Percentiles rank a stretch among this genome's conserved stretches.
These are phyloP conservation scores for Macrotrachela quadricornifera DNA, from an alignment of 1,140 invertebrate genomes.

Conservation along the genomic window DNA sequence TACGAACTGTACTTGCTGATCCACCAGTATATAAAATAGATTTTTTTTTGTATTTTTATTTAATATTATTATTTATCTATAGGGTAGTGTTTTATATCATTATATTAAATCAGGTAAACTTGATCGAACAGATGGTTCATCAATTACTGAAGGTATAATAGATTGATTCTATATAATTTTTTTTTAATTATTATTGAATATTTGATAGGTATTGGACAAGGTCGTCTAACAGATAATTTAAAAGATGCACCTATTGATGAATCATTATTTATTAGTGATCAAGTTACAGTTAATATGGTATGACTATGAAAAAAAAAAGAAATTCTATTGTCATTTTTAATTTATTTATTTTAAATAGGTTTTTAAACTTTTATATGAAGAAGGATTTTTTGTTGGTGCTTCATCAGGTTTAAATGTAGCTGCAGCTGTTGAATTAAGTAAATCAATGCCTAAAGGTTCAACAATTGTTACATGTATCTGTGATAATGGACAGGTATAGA, in stretches of 20 bases:
- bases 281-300: constrained; percentile 24
- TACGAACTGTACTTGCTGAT: constrained; percentile 25
- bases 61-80: not conserved
- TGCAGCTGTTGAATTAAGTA: constrained; percentile 20
- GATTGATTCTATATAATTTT: no score
- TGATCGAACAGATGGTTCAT: constrained; percentile 22
- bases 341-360: constrained; percentile 15
- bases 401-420: constrained; percentile 28
- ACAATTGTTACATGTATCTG: constrained; percentile 28
- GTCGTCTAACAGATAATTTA: constrained; percentile 26
- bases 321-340: no score
- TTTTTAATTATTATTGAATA: no score
- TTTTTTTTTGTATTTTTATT: not conserved
- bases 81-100: constrained; percentile 29
- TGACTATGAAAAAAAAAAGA: no score
- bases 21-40: constrained; percentile 15
- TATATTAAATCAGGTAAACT: constrained; percentile 26
- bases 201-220: constrained; percentile 28
- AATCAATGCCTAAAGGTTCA: constrained; percentile 24
- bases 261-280: constrained; percentile 19
- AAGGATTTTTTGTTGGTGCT: constrained; percentile 29
- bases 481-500: constrained; percentile 22
- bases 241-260: constrained; percentile 26
- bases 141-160: constrained; percentile 21
- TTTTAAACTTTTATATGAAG: constrained; percentile 25